These are phyloP conservation scores for Etheostoma cragini DNA, from an alignment of 2,113 vertebrate genomes.

Conservation along the genomic window DNA sequence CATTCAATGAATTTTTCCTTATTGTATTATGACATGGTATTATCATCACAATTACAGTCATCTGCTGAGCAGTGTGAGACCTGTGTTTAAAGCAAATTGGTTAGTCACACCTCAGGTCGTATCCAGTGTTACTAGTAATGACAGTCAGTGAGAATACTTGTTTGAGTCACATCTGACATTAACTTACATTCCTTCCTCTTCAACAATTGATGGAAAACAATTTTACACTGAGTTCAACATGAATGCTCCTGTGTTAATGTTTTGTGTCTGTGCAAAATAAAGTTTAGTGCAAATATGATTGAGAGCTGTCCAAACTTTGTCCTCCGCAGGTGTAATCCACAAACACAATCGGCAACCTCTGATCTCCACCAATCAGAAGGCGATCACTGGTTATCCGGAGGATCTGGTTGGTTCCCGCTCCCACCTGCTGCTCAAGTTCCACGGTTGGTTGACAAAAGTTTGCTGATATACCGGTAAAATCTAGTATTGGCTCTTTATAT, in stretches of 20 bases:
- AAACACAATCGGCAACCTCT: slow-evolving; percentile 87
- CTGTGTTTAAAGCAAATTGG: too few species aligned
- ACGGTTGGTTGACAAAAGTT: slow-evolving; percentile 77
- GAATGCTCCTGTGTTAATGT: background rate
- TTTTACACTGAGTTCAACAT: background rate
- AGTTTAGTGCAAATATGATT: background rate
- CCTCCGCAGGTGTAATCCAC: slow-evolving; percentile 74
- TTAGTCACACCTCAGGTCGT: background rate
- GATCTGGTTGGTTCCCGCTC: slow-evolving; percentile 86
- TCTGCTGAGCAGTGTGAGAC: too few species aligned
- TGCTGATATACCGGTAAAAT: background rate
- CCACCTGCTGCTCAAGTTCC: slow-evolving; percentile 83
- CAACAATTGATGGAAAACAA: background rate
- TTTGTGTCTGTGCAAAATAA: background rate
- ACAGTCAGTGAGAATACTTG: background rate
- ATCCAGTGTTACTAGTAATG: background rate
- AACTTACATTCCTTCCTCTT: background rate
- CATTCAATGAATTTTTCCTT: too few species aligned
- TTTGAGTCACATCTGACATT: background rate
- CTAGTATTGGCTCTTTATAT: background rate
- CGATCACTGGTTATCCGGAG: slow-evolving; percentile 75
- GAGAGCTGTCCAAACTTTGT: background rate
- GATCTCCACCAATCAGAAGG: slow-evolving; percentile 80
- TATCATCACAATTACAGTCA: too few species aligned
- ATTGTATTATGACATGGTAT: too few species aligned